These are phyloP conservation scores for Drosophila affinis DNA, from an alignment of 2,888 invertebrate species.

Conservation along the genomic window DNA sequence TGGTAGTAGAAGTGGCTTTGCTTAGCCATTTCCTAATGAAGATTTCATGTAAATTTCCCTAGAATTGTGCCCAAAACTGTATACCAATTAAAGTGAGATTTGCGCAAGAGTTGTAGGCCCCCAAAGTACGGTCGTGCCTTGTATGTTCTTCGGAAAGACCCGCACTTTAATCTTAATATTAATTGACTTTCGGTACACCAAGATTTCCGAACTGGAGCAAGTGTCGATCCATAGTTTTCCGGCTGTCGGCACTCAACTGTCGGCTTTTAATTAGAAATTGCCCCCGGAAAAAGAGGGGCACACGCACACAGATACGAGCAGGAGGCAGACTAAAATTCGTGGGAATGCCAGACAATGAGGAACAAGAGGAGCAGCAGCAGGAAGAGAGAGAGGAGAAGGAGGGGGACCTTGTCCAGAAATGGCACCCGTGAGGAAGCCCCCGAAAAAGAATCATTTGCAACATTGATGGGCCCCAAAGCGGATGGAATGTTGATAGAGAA, in stretches of 20 bases:
- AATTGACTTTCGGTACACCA: constrained; percentile 9
- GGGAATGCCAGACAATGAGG: background rate
- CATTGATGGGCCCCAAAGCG: constrained; percentile 60
- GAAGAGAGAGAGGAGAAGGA: no score
- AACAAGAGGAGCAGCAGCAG: background rate
- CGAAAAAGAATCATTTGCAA: constrained; percentile 62
- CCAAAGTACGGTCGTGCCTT: background rate
- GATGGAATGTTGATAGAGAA: constrained; percentile 11
- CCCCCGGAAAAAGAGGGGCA: constrained; percentile 2
- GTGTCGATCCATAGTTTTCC: constrained; percentile 34
- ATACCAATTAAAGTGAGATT: no score
- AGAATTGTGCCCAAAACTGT: no score
- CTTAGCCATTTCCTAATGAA: background rate
- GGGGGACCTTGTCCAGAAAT: constrained; percentile 45
- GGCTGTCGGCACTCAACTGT: constrained; percentile 38
- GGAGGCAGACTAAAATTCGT: constrained; percentile 9
- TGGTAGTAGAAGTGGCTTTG: no score
- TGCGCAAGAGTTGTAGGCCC: no score
- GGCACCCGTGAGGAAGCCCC: constrained; percentile 54
- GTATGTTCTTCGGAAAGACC: background rate
- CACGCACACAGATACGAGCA: constrained; percentile 13
- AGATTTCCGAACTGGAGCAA: constrained; percentile 10
- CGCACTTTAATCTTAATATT: constrained; percentile 16
- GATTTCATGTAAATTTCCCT: background rate
- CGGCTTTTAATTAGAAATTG: constrained; percentile 47